Percentiles rank a stretch among this genome's conserved stretches.
Conservation (phyloP, 2,888 invertebrate genomes). For the Agriopis leucophaearia region DNA sequence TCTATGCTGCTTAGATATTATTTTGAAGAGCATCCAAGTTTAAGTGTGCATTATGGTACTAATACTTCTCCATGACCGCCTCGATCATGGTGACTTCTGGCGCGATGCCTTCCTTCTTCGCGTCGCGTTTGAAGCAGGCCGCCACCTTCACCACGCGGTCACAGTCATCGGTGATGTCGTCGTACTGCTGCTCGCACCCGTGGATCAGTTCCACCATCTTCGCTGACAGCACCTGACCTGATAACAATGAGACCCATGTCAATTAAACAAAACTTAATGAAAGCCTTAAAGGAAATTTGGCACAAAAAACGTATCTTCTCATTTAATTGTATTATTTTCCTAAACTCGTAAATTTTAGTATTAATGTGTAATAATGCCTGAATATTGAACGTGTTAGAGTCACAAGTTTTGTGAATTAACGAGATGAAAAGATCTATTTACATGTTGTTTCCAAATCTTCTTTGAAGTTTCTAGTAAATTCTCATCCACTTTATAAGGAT, state of each 20-base stretch:
- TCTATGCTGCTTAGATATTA: not conserved
- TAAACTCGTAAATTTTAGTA: no score
- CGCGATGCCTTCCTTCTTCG: conserved; percentile 73
- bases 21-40: conserved; percentile 4
- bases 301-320: no score
- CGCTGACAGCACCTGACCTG: conserved; percentile 71
- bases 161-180: conserved; percentile 72
- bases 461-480: no score
- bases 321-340: no score
- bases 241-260: not conserved
- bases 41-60: not conserved
- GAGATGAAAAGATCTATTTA: no score
- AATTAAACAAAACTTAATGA: no score
- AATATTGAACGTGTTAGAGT: no score
- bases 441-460: no score
- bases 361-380: no score
- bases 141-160: conserved; percentile 75
- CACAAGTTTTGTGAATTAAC: no score
- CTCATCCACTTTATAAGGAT: no score
- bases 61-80: conserved; percentile 76
- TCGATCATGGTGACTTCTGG: conserved; percentile 81
- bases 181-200: conserved; percentile 75
- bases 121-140: conserved; percentile 75
- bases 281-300: no score
- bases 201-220: conserved; percentile 76